phyloP scores from a whole-genome alignment of 2,888 invertebrate species.

The Dryobotodes eremita region DNA sequence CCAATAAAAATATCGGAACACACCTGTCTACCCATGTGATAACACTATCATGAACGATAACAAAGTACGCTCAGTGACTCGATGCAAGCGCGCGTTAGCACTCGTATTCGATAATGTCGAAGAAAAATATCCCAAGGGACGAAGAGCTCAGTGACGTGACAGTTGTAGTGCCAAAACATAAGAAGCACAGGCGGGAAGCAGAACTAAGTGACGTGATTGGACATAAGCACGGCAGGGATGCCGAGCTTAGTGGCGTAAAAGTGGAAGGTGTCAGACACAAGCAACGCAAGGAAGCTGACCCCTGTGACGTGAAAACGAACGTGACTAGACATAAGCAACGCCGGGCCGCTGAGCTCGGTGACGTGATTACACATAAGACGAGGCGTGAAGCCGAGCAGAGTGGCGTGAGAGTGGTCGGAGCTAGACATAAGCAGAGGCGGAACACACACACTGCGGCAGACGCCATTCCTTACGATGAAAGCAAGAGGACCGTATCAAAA shows the following conservation, averaged over 20 bases:
- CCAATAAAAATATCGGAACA: slow-evolving; percentile 55
- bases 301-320: slow-evolving; percentile 45
- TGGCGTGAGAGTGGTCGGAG: slow-evolving; percentile 43
- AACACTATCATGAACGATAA: slow-evolving; percentile 60
- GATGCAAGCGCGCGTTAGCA: slow-evolving; percentile 50
- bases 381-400: slow-evolving; percentile 1
- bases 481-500: slow-evolving; percentile 25
- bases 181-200: slow-evolving; percentile 20
- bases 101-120: slow-evolving; percentile 53
- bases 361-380: slow-evolving; percentile 26
- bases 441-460: slow-evolving; percentile 27
- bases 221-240: slow-evolving; percentile 21
- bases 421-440: slow-evolving; percentile 26
- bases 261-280: slow-evolving; percentile 50
- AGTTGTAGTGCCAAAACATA: slow-evolving; percentile 49
- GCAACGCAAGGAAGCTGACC: slow-evolving; percentile 14
- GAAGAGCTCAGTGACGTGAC: slow-evolving; percentile 43
- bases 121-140: slow-evolving; percentile 15
- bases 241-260: slow-evolving; percentile 40
- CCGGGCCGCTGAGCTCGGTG: slow-evolving; percentile 18
- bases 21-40: slow-evolving; percentile 50
- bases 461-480: slow-evolving; percentile 43
- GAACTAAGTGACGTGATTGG: slow-evolving; percentile 40
- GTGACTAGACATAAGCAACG: slow-evolving; percentile 23
- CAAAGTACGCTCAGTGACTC: slow-evolving; percentile 55